Percentiles rank a stretch among this genome's conserved stretches.
These are phyloP conservation scores for Leptoclinus maculatus DNA, from an alignment of 2,797 vertebrate genomes.

Conservation along the genomic window DNA sequence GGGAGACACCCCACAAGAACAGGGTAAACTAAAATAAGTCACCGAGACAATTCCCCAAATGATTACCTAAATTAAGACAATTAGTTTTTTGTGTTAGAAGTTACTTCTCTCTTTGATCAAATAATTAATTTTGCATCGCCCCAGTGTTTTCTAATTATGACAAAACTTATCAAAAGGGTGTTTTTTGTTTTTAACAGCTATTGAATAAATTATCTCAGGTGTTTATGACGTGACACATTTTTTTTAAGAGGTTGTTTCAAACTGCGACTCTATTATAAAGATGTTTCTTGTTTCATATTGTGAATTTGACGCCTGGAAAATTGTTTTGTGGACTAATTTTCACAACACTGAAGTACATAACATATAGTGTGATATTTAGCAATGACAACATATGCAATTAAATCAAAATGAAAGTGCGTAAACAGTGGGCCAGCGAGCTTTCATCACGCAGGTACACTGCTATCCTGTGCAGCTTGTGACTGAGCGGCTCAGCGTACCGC, in stretches of 20 bases:
- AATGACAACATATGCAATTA: not conserved
- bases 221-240: not conserved
- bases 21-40: no score
- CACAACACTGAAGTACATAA: not conserved
- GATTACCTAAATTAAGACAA: not conserved
- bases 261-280: not conserved
- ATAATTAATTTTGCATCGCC: not conserved
- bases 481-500: not conserved
- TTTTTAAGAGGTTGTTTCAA: not conserved
- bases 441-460: not conserved
- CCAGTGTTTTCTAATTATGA: not conserved
- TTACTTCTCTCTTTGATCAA: not conserved
- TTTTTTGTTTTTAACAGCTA: not conserved
- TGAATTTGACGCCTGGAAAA: not conserved
- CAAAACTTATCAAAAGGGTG: not conserved
- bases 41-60: not conserved
- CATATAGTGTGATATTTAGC: not conserved
- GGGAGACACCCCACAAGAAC: no score
- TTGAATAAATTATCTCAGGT: not conserved
- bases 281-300: not conserved
- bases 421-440: not conserved
- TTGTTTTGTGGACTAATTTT: not conserved
- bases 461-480: constrained; percentile 1
- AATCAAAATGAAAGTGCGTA: not conserved
- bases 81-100: no score